phyloP scores from a whole-genome alignment of 2,888 invertebrate genomes.

The Opisthograptis luteolata region DNA sequence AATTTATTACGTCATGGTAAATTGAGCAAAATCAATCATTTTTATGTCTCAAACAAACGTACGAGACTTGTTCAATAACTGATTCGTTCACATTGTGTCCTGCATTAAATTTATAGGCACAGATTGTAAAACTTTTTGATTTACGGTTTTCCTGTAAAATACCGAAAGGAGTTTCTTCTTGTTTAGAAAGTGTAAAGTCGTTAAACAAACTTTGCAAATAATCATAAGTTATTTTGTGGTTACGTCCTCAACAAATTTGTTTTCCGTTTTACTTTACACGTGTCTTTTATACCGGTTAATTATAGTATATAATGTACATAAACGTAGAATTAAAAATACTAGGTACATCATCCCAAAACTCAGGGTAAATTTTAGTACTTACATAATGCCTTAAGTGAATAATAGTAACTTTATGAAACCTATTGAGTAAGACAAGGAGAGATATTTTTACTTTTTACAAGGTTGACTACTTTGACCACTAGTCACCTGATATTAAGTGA shows the following conservation, averaged over 20 bases:
- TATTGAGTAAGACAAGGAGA: too few relatives aligned
- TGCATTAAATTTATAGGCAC: slow-evolving; percentile 21
- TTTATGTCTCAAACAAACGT: slow-evolving; percentile 11
- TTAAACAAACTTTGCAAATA: slow-evolving; percentile 24
- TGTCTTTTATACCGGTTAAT: too few relatives aligned
- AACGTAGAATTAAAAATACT: too few relatives aligned
- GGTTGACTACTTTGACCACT: too few relatives aligned
- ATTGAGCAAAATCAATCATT: slow-evolving; percentile 21
- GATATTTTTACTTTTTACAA: too few relatives aligned
- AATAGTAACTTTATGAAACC: too few relatives aligned
- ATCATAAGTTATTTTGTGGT: slow-evolving; percentile 21
- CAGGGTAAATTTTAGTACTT: too few relatives aligned
- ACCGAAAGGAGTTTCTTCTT: slow-evolving; percentile 17
- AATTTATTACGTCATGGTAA: neutral
- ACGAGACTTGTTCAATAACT: slow-evolving; percentile 8
- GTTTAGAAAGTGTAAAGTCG: slow-evolving; percentile 21
- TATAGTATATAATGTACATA: too few relatives aligned
- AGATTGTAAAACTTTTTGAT: slow-evolving; percentile 24
- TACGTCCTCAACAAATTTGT: slow-evolving; percentile 5
- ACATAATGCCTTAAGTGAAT: too few relatives aligned
- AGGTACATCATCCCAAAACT: too few relatives aligned
- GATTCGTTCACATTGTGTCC: slow-evolving; percentile 18
- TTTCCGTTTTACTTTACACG: too few relatives aligned
- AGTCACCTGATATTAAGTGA: too few relatives aligned
- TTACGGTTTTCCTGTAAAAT: slow-evolving; percentile 24